Evolutionary conservation across 2,888 invertebrate species (phyloP).

Genomic region (Drosophila affinis): DNA sequence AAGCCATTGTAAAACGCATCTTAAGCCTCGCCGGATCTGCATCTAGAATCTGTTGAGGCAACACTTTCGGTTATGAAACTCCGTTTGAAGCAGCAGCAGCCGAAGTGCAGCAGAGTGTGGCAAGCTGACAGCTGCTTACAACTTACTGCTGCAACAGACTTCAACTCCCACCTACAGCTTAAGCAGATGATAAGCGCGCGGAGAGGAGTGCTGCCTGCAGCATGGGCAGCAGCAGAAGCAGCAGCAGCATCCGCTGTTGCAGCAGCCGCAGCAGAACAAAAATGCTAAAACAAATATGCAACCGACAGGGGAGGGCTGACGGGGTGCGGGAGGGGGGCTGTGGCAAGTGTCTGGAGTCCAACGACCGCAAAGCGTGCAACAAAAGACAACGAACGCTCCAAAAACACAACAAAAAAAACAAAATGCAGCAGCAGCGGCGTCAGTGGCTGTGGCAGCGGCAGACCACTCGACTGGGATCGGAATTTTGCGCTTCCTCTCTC

Average conservation of each 20-base stretch:
- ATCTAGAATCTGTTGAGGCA: conserved; percentile 42
- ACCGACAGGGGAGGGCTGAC: not conserved
- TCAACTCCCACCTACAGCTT: conserved; percentile 40
- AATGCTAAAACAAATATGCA: conserved; percentile 47
- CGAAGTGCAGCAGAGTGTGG: conserved; percentile 41
- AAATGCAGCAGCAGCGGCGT: conserved; percentile 38
- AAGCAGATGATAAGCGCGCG: not conserved
- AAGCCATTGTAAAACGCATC: conserved; percentile 12
- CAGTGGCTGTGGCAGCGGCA: conserved; percentile 24
- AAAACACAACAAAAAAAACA: conserved; percentile 27
- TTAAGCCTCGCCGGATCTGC: conserved; percentile 16
- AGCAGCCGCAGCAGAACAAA: conserved; percentile 51
- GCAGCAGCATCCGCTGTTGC: conserved; percentile 57
- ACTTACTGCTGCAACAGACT: conserved; percentile 27
- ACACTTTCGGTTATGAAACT: conserved; percentile 44
- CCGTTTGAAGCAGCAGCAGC: conserved; percentile 15
- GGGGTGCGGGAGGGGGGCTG: conserved; percentile 11
- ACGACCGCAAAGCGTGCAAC: conserved; percentile 73
- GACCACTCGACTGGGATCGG: conserved; percentile 72
- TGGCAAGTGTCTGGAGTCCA: conserved; percentile 55
- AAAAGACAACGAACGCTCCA: conserved; percentile 57
- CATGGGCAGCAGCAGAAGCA: conserved; percentile 44
- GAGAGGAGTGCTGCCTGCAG: conserved; percentile 7
- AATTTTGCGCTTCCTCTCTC: conserved; percentile 44
- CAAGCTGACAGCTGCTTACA: conserved; percentile 42